phyloP scores from a whole-genome alignment of 2,797 vertebrate species.

The Takifugu rubripes region DNA sequence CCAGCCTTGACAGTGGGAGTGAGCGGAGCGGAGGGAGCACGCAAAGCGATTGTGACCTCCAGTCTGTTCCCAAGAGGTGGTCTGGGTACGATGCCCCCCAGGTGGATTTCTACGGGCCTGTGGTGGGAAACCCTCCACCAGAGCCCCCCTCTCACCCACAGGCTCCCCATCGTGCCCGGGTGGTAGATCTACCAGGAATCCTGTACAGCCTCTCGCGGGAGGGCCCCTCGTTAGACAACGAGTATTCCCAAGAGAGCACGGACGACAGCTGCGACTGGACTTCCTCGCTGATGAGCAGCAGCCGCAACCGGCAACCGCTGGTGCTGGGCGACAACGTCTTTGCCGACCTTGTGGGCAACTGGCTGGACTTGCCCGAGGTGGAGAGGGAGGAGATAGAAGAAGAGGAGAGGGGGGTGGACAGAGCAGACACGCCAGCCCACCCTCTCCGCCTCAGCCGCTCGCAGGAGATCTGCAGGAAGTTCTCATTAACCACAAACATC shows the following conservation, averaged over 20 bases:
- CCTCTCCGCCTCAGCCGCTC: conserved; percentile 75
- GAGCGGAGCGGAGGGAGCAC: conserved; percentile 25
- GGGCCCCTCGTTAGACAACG: conserved; percentile 72
- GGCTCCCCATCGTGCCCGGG: conserved; percentile 29
- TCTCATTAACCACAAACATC: conserved; percentile 92
- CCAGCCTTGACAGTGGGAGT: conserved; percentile 65
- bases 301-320: conserved; percentile 90
- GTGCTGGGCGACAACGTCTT: conserved; percentile 94
- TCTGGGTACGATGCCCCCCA: conserved; percentile 72
- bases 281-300: conserved; percentile 88
- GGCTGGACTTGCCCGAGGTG: conserved; percentile 91
- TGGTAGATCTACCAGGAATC: conserved; percentile 69
- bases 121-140: conserved; percentile 60
- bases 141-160: conserved; percentile 40
- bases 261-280: conserved; percentile 91
- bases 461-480: conserved; percentile 87
- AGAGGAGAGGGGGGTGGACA: conserved; percentile 68
- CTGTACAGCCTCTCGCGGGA: conserved; percentile 76
- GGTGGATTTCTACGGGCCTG: conserved; percentile 72
- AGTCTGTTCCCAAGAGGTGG: conserved; percentile 59
- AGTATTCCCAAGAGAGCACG: conserved; percentile 70
- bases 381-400: conserved; percentile 65
- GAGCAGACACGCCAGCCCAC: conserved; percentile 68
- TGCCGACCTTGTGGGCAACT: conserved; percentile 95
- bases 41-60: conserved; percentile 41